Base-by-base conservation (phyloP, 2,888 invertebrate species). In the Selenia dentaria region DNA sequence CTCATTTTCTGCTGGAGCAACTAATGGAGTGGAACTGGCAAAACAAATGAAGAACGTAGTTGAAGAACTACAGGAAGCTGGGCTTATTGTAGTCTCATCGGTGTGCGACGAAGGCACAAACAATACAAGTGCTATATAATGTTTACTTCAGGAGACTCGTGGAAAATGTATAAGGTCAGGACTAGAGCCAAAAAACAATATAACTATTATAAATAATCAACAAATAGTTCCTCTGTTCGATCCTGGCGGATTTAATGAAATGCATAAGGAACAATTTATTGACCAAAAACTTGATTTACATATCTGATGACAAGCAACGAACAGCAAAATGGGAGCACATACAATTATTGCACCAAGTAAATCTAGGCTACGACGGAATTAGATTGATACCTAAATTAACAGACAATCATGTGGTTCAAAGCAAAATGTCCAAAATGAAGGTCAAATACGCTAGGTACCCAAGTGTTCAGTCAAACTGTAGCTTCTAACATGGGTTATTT, bases 281-380 rank as follows among this genome's bases (percentile, higher is more conserved):
- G 1, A 52, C 41, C 3, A 65, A 65, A 49, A 31, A 65, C 42
- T 47, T 59, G 9, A 35, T 40, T 37, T 55, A 25, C 25, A 35
- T 3, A 3, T 41, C 25, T 24, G 16, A 55, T 6, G 38, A 27
- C 2, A 28, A 31, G 6, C 33, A 10, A n/a, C 45, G 47, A 43
- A 41, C 18, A 6, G 64, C 61, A 3, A 64, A 66, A 54, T 69
- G 68, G 64, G 24, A 46, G 2, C 65, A 69, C 35, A 32, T 67
- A 8, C 0, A 39, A 6, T 5, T 28, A 3, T 13, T 66, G n/a
- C 14, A 47, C 28, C 9, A 51, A 6, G 50, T 60, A 39, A 55
- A 63, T 26, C 57, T 57, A 0, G 47, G 49, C 2, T 63, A 64
- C 6, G 51, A 60, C 28, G 60, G 59, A 1, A 11, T 61, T 13